Evolutionary conservation across 1,140 invertebrate species (phyloP).

Genomic region (Acromyrmex charruanus): DNA sequence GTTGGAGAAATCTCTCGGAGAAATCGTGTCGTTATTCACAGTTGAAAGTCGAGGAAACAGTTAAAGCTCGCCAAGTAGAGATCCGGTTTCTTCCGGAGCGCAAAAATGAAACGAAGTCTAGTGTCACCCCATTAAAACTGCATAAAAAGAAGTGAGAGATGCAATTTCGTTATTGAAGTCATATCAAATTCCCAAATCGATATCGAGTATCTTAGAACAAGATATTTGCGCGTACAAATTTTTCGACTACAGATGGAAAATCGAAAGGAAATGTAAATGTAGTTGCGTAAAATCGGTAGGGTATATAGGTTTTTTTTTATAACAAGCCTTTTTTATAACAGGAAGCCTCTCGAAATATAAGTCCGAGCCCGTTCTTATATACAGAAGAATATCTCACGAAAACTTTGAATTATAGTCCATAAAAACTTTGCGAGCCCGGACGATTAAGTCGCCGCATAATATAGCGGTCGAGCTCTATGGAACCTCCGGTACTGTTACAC

Average conservation of each 20-base stretch:
- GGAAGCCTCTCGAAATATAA: constrained; percentile 48
- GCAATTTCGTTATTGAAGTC: constrained; percentile 42
- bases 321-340: constrained; percentile 40
- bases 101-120: constrained; percentile 53
- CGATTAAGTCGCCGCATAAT: constrained; percentile 81
- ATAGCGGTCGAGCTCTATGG: constrained; percentile 63
- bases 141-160: constrained; percentile 60
- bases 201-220: not conserved
- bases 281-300: not conserved
- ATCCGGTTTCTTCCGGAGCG: constrained; percentile 51
- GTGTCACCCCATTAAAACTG: constrained; percentile 74
- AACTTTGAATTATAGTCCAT: constrained; percentile 81
- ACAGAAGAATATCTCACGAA: constrained; percentile 74
- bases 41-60: constrained; percentile 71
- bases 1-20: constrained; percentile 32
- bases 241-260: constrained; percentile 10
- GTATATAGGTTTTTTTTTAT: not conserved
- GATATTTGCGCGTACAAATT: not conserved
- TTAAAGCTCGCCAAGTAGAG: constrained; percentile 65
- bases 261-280: not conserved
- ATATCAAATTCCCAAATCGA: constrained; percentile 13
- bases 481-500: not conserved
- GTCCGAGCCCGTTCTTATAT: constrained; percentile 48
- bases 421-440: constrained; percentile 80
- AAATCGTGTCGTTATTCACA: constrained; percentile 67